These are phyloP conservation scores for Xerus inauris DNA, from an alignment of 2,113 vertebrate genomes.

Conservation along the genomic window DNA sequence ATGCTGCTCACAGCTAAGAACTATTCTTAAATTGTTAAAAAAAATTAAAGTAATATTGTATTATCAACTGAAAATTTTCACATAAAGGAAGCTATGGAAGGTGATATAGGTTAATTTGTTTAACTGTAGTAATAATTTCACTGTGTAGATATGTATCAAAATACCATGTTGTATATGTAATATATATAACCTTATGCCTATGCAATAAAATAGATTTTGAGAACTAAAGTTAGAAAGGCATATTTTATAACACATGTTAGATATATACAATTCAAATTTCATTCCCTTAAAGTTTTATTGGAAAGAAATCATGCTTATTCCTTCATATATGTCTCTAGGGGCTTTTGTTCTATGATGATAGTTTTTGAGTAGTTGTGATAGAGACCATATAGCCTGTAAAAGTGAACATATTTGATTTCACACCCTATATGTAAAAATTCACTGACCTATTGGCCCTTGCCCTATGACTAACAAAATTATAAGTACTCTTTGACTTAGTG, in stretches of 20 bases:
- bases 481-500: not conserved
- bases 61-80: not conserved
- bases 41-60: not conserved
- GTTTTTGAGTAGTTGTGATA: not conserved
- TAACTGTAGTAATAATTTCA: not conserved
- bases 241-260: not conserved
- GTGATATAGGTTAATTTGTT: not conserved
- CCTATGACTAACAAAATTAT: not conserved
- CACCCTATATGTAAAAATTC: not conserved
- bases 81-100: not conserved
- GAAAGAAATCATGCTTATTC: not conserved
- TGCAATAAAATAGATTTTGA: not conserved
- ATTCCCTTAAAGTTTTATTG: not conserved
- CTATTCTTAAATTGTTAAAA: not conserved
- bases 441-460: not conserved
- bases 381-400: not conserved
- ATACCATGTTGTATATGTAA: no score
- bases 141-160: not conserved
- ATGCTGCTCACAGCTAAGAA: not conserved
- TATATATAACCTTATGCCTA: no score
- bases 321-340: not conserved
- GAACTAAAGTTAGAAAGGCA: not conserved
- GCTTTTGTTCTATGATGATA: not conserved
- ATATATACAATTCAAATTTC: not conserved
- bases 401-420: conserved; percentile 4